These are phyloP conservation scores for Corticium candelabrum DNA, from an alignment of 37 sponge, comb jelly and placozoan genomes.

Conservation along the genomic window DNA sequence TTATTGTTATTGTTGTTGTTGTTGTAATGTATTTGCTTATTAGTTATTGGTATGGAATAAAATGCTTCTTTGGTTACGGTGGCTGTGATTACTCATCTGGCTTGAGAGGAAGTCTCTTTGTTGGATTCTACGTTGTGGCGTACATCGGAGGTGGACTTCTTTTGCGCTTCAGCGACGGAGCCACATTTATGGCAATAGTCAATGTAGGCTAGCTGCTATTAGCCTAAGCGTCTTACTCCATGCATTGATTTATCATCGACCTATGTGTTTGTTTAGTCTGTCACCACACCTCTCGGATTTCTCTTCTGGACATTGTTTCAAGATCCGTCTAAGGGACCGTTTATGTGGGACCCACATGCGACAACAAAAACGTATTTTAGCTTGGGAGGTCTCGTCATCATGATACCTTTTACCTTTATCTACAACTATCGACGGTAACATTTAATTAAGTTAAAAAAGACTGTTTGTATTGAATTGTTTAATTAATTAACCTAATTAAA, in stretches of 20 bases:
- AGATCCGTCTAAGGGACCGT: constrained; percentile 14
- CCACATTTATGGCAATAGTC: constrained; percentile 55
- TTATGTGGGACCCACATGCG: constrained; percentile 31
- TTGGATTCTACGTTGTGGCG: constrained; percentile 37
- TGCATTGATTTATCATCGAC: too few relatives aligned
- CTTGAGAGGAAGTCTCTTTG: constrained; percentile 37
- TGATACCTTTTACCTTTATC: constrained; percentile 50
- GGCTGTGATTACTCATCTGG: constrained; percentile 40
- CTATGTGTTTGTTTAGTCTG: constrained; percentile 19
- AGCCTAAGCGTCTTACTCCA: neutral
- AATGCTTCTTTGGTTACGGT: constrained; percentile 58
- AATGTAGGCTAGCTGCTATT: constrained; percentile 13
- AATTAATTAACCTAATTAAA: neutral
- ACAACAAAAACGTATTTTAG: constrained; percentile 51
- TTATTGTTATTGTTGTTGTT: too few relatives aligned
- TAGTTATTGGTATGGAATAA: constrained; percentile 50
- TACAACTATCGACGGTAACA: constrained; percentile 29
- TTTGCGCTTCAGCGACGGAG: constrained; percentile 53
- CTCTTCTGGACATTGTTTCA: constrained; percentile 59
- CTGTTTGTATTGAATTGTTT: too few relatives aligned
- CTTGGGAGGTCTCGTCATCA: constrained; percentile 49
- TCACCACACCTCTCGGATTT: constrained; percentile 64
- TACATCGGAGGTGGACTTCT: constrained; percentile 55
- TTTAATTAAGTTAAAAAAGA: too few relatives aligned
- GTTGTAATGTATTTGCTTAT: too few relatives aligned